Conservation (phyloP, 2,797 vertebrate genomes). For the Microtus californicus region DNA sequence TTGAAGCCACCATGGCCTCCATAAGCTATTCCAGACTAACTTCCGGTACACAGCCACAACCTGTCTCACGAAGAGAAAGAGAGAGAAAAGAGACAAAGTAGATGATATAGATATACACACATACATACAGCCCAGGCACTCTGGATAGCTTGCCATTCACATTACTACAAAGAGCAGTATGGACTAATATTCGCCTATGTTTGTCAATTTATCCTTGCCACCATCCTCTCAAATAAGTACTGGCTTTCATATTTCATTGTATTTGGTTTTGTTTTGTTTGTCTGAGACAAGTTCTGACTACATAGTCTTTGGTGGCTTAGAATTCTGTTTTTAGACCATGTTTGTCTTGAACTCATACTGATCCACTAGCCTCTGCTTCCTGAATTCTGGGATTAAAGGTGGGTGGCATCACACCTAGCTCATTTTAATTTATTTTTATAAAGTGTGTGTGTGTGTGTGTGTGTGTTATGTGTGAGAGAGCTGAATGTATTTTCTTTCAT, state of each 20-base stretch:
- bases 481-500: background rate
- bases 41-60: background rate
- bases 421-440: background rate
- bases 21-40: background rate
- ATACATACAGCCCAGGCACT: background rate
- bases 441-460: background rate
- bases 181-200: background rate
- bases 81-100: too few relatives aligned
- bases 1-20: background rate
- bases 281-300: background rate
- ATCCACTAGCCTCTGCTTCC: background rate
- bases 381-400: background rate
- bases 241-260: background rate
- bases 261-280: background rate
- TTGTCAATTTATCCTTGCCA: slow-evolving; percentile 11
- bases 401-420: background rate
- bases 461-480: too few relatives aligned
- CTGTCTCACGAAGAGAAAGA: background rate
- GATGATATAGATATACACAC: background rate
- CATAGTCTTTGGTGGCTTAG: background rate
- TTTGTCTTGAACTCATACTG: background rate
- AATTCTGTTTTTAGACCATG: background rate
- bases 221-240: background rate
- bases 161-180: slow-evolving; percentile 40
- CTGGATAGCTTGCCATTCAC: background rate